Evolutionary conservation across 1,140 invertebrate species (phyloP), one percentile per base, ranked within the genome.

Genomic region (Metaphire vulgaris): DNA sequence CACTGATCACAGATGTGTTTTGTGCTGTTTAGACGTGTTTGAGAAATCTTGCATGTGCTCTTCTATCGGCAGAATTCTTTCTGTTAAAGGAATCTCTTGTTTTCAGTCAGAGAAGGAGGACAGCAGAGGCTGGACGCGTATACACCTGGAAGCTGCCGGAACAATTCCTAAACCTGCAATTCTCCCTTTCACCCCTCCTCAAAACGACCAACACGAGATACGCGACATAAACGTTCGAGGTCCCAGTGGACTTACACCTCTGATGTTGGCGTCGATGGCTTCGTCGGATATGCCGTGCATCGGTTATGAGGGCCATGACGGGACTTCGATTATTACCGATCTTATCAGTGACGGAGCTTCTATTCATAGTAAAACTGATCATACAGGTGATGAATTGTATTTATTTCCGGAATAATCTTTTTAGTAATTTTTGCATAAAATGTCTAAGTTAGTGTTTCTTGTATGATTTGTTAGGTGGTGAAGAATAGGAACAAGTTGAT

Each of bases 241-340:
- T 28, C 82, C 82, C 33, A 81, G 92, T 78, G 96, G 96, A 0
- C 92, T 96, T 86, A 98, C 96, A 0, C 95, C 96, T 0, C 88
- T 98, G 0, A 98, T 98, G 96, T 91, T 97, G 14, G 95, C 95
- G 0, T 92, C 95, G 91, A 94, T 2, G 88, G 93, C 0, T 92
- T 80, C 79, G 12, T 34, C 33, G 26, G 82, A 79, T 0, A 93
- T 94, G 26, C 90, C 88, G 14, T 92, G 93, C 72, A 83, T 82
- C 66, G 93, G 94, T 28, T 92, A 93, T 73, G 93, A 96, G 78
- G 93, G 93, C 69, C 82, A 82, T 64, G 91, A 92, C n/a, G 92
- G 92, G 0, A 92, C 92, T 0, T 93, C 93, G 33, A 92, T 94
- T 21, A 96, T 98, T 74, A 92, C 93, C 12, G 94, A 96, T 81